Evolutionary conservation across 2,888 invertebrate genomes (phyloP), one percentile per base, ranked within the genome.

Genomic region (Stenodema calcarata): DNA sequence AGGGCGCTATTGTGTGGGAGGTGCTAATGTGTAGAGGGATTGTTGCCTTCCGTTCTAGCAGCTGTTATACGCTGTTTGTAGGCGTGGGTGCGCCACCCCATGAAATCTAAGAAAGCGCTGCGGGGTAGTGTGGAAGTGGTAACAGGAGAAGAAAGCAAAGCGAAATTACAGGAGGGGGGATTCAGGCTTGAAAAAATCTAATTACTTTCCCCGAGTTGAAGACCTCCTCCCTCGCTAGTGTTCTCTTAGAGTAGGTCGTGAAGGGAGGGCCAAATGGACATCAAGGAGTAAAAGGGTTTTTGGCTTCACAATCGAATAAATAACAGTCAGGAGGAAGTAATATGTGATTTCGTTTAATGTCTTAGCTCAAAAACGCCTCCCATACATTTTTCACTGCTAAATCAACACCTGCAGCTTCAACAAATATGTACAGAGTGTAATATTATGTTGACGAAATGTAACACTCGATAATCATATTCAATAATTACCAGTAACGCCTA

Each of bases 41-140:
- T 82, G 82, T 82, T 69, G 82, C 82, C 82, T 82, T 62, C 62
- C 30, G 54, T 69, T 82, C 35, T 18, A 82, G 82, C 82, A 82
- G 82, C 35, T 82, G 82, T 82, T 82, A 35, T 30, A 18, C 82
- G 82, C 82, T 82, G 82, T 82, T 82, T 82, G 82, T 82, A 70
- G 82, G 82, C 62, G 82, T 41, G 73, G 73, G 35, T 73, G 73
- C 30, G 73, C 73, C 41, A n/a, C 41, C 73, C 41, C 18, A 35
- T n/a, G 41, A 30, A 41, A 73, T 35, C 73, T 16, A 7, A 35
- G 27, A 23, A 28, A 41, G 41, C 62, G 6, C 62, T 62, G 41
- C 73, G 73, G 35, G 70, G 35, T 1, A 18, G 69, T n/a, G n/a
- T 35, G 82, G 18, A 35, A 18, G 41, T 1, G 82, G 82, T 70